These are phyloP conservation scores for Amblyraja radiata DNA, from an alignment of 2,797 vertebrate genomes.

Conservation along the genomic window DNA sequence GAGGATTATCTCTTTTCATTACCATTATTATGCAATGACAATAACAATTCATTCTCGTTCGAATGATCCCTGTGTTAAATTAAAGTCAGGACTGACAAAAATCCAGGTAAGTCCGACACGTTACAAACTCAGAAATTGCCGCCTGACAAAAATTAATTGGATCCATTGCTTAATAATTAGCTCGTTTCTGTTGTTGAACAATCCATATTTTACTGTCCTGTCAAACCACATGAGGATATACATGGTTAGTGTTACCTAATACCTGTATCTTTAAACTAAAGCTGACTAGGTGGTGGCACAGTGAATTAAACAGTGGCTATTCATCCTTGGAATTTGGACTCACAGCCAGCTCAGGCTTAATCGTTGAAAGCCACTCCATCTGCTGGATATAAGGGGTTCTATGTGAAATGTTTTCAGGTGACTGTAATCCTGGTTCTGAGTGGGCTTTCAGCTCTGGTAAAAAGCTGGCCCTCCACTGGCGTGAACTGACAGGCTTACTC, in stretches of 20 bases:
- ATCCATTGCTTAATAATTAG: constrained; percentile 22
- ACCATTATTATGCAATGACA: constrained; percentile 1
- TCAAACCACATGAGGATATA: background rate
- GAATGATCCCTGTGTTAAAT: background rate
- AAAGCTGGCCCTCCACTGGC: background rate
- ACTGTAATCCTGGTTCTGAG: background rate
- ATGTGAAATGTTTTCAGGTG: background rate
- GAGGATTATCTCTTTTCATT: constrained; percentile 9
- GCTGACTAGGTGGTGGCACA: background rate
- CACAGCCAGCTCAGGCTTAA: background rate
- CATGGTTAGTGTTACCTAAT: no score
- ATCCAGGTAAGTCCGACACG: background rate
- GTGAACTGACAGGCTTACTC: background rate
- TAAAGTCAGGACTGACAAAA: constrained; percentile 30
- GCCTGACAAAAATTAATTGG: constrained; percentile 30
- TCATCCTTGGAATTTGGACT: background rate
- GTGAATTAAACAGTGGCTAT: background rate
- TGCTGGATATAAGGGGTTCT: background rate
- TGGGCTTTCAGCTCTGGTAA: background rate
- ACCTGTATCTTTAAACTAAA: constrained; percentile 13
- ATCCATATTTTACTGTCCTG: background rate
- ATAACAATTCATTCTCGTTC: constrained; percentile 14
- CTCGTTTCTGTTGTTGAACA: background rate
- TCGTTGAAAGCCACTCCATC: background rate
- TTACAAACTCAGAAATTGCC: background rate